A percentile compares a stretch with the other conserved stretches of the same genome.
Evolutionary conservation across 2,797 vertebrate genomes (phyloP).

Genomic region (Amphiprion clarkii): DNA sequence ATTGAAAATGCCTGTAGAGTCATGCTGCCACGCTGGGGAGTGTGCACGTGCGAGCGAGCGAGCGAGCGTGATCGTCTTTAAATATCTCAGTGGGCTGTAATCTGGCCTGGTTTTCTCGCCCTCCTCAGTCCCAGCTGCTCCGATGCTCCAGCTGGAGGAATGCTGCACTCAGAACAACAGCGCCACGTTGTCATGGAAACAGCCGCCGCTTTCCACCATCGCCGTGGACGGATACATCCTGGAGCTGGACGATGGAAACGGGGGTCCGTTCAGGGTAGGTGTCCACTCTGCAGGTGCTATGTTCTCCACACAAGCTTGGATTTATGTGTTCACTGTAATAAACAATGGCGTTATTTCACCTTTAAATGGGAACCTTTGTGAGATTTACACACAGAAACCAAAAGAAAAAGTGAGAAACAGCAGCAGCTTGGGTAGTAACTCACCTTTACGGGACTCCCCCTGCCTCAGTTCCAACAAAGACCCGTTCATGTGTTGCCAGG

Average conservation of each 20-base stretch:
- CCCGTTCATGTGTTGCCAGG: conserved; percentile 43
- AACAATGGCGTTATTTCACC: neutral
- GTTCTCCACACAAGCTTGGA: neutral
- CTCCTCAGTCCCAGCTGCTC: conserved; percentile 93
- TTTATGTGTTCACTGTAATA: neutral
- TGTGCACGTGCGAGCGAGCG: neutral
- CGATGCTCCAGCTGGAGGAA: conserved; percentile 97
- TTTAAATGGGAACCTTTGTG: conserved; percentile 14
- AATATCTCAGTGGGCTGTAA: conserved; percentile 51
- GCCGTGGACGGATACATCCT: conserved; percentile 98
- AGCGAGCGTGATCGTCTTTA: neutral
- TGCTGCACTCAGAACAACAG: conserved; percentile 98
- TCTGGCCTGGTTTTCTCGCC: conserved; percentile 49
- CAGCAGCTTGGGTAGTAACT: conserved; percentile 40
- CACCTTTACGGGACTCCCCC: conserved; percentile 39
- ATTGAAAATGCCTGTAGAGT: conserved; percentile 16
- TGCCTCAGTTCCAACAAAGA: conserved; percentile 48
- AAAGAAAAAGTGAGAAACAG: conserved; percentile 21
- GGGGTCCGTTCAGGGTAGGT: conserved; percentile 95
- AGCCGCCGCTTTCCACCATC: conserved; percentile 95
- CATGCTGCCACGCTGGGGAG: neutral
- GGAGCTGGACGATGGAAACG: conserved; percentile 96
- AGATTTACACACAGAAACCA: neutral
- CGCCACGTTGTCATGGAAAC: conserved; percentile 98
- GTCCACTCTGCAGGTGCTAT: conserved; percentile 14